Percentiles rank a stretch among this genome's conserved stretches.
Evolutionary conservation across 2,888 invertebrate species (phyloP).

Genomic region (Eupithecia dodoneata): DNA sequence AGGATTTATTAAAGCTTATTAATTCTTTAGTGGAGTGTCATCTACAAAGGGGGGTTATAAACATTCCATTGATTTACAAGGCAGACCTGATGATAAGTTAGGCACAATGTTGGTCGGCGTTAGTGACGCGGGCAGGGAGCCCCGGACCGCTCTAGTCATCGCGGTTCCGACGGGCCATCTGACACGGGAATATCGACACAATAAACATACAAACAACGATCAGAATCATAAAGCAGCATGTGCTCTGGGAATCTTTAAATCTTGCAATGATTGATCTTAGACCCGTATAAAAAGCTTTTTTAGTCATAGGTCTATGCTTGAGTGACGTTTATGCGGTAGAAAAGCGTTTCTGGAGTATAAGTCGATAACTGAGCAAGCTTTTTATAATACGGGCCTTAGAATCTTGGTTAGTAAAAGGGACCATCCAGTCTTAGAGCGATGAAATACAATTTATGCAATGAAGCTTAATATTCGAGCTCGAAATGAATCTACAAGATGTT

Average conservation of each 20-base stretch:
- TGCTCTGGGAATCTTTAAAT: conserved; percentile 9
- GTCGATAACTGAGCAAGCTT: background rate
- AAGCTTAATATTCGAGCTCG: conserved; percentile 73
- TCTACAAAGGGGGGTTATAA: conserved; percentile 43
- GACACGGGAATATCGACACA: conserved; percentile 57
- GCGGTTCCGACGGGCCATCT: conserved; percentile 77
- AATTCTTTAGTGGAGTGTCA: conserved; percentile 39
- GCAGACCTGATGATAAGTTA: conserved; percentile 76
- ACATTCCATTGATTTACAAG: conserved; percentile 61
- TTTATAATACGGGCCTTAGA: background rate
- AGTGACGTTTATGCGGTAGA: background rate
- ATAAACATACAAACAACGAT: conserved; percentile 39
- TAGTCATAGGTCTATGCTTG: background rate
- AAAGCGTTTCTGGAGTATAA: background rate
- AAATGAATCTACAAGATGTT: conserved; percentile 49
- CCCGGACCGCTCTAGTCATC: conserved; percentile 83
- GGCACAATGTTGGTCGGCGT: conserved; percentile 66
- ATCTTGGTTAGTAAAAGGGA: background rate
- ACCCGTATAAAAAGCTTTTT: background rate
- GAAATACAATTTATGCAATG: conserved; percentile 56
- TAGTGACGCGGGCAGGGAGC: conserved; percentile 73
- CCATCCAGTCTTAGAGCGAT: background rate
- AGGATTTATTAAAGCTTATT: conserved; percentile 4
- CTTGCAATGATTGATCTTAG: background rate
- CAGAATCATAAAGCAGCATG: conserved; percentile 25